Conservation (phyloP, 2,113 vertebrate species). For the Cinclus mexicanus region DNA sequence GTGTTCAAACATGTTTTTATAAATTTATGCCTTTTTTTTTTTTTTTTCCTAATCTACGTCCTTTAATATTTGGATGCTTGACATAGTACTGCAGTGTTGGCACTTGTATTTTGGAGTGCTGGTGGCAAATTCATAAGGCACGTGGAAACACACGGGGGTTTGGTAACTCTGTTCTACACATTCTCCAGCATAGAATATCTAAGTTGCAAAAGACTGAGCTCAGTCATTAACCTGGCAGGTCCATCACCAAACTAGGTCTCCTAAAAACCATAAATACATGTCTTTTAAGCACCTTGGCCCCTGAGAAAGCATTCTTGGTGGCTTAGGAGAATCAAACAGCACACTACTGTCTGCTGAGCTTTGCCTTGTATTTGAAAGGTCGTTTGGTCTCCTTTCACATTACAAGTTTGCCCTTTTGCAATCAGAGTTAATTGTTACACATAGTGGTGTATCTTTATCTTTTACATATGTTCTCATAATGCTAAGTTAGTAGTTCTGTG, state of each 20-base stretch:
- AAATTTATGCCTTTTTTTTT: fast-evolving
- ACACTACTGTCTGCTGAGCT: background rate
- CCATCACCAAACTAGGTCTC: background rate
- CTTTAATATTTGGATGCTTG: background rate
- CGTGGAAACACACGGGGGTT: fast-evolving
- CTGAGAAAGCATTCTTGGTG: background rate
- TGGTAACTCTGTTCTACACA: fast-evolving
- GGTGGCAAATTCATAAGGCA: background rate
- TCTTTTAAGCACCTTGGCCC: background rate
- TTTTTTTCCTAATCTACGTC: background rate
- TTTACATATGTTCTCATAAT: background rate
- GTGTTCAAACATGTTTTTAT: fast-evolving
- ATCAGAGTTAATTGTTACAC: background rate
- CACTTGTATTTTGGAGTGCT: background rate
- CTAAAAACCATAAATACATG: background rate
- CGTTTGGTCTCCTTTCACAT: background rate
- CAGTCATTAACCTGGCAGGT: background rate
- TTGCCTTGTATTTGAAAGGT: background rate
- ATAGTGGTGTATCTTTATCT: background rate
- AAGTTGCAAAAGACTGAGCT: background rate
- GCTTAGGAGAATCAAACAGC: background rate
- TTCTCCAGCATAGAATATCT: background rate
- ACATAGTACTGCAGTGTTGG: background rate
- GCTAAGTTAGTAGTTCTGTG: background rate
- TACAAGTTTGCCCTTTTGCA: background rate